Percentiles rank a stretch among this genome's conserved stretches.
Conservation (phyloP, 2,797 vertebrate genomes). For the Ataeniobius toweri region DNA sequence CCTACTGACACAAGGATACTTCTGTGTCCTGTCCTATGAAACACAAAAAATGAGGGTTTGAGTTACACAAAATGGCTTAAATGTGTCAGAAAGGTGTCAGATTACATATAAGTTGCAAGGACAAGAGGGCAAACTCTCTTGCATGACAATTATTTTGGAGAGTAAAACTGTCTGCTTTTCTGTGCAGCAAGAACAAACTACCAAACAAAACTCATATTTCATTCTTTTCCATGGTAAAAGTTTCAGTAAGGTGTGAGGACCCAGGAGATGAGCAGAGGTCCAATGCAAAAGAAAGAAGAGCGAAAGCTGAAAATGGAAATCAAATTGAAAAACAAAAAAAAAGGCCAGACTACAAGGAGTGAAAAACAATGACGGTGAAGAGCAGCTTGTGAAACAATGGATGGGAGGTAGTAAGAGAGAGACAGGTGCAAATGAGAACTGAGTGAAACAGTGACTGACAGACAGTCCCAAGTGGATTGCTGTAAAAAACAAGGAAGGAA, state of each 20-base stretch:
- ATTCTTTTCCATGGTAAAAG: conserved; percentile 70
- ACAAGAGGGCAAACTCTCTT: conserved; percentile 26
- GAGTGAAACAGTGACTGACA: conserved; percentile 68
- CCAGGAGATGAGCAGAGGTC: conserved; percentile 46
- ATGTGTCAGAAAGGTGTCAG: conserved; percentile 2
- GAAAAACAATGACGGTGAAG: conserved; percentile 35
- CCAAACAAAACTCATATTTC: conserved; percentile 75
- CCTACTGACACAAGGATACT: background rate
- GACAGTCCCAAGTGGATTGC: conserved; percentile 49
- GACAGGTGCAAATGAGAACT: conserved; percentile 67
- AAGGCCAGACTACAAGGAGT: conserved; percentile 28
- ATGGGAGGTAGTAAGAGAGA: conserved; percentile 30
- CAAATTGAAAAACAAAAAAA: conserved; percentile 30
- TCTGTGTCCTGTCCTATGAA: conserved; percentile 5
- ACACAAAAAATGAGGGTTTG: background rate
- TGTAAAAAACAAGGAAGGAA: conserved; percentile 60
- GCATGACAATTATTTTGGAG: conserved; percentile 38
- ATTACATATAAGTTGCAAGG: background rate
- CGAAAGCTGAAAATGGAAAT: conserved; percentile 64
- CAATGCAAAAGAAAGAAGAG: conserved; percentile 32
- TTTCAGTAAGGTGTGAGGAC: conserved; percentile 65
- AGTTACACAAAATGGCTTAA: background rate
- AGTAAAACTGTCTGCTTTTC: conserved; percentile 48
- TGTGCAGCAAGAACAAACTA: conserved; percentile 62
- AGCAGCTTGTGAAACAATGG: conserved; percentile 47